Percentiles rank a stretch among this genome's conserved stretches.
phyloP scores from a whole-genome alignment of 2,113 vertebrate species.

The Atherinomorus stipes region DNA sequence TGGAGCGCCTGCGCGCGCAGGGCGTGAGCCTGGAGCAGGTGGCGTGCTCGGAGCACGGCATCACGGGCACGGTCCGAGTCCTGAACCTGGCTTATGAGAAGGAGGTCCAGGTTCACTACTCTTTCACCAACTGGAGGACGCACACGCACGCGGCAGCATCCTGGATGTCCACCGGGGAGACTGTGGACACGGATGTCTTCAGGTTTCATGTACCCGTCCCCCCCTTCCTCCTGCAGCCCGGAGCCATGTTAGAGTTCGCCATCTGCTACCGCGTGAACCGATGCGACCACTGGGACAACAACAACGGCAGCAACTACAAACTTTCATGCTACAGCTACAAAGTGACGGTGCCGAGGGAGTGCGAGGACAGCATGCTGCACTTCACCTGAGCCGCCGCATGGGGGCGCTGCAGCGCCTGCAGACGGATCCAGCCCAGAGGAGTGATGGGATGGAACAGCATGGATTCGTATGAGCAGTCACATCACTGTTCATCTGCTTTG shows the following conservation, averaged over 20 bases:
- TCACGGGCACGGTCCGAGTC: slow-evolving; percentile 89
- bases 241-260: slow-evolving; percentile 89
- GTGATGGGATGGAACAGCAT: not conserved
- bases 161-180: slow-evolving; percentile 79
- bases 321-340: slow-evolving; percentile 88
- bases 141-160: slow-evolving; percentile 80
- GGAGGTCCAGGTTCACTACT: slow-evolving; percentile 87
- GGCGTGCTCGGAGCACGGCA: slow-evolving; percentile 88
- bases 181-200: slow-evolving; percentile 84
- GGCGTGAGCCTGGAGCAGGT: slow-evolving; percentile 89
- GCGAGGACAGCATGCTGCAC: slow-evolving; percentile 94
- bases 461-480: not conserved
- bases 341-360: slow-evolving; percentile 89
- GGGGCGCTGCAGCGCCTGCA: not conserved
- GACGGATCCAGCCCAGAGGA: not conserved
- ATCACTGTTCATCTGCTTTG: too few species aligned
- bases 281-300: slow-evolving; percentile 92
- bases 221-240: slow-evolving; percentile 88
- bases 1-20: slow-evolving; percentile 80
- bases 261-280: slow-evolving; percentile 86
- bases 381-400: slow-evolving; percentile 85
- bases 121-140: slow-evolving; percentile 90
- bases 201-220: slow-evolving; percentile 90
- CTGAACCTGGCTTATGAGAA: slow-evolving; percentile 92
- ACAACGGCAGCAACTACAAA: slow-evolving; percentile 89